Evolutionary conservation across 30 jellyfish, hydroid and myxozoan species (phyloP), one percentile per base, ranked within the genome.

Genomic region (Aurelia coerulea): DNA sequence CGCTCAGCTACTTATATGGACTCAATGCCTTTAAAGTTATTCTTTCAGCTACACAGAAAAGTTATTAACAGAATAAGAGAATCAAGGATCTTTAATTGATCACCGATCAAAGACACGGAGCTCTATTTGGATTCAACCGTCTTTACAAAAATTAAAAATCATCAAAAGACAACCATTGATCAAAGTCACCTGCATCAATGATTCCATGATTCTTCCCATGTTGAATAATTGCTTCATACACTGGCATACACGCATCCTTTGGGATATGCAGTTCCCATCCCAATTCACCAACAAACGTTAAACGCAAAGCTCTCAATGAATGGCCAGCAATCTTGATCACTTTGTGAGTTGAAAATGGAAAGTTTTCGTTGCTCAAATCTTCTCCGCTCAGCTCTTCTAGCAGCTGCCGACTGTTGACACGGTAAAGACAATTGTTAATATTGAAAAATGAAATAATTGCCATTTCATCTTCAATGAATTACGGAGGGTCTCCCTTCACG

Each of bases 231-330:
- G 94, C 97, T 7, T 73, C 59, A 50, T 95, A 95, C 18, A 95
- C 99, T 12, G 97, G 92, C 35, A 90, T 93, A 74, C 99, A 95
- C 12, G 97, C 65, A 29, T 95, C 97, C 53, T 82, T 83, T 17
- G 99, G 99, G 1, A 95, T 89, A 72, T 95, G 99, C 90, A 95
- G 68, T 69, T 95, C 99, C 99, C 99, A 95, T 54, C 99, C 99
- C 68, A 95, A 75, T 78, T 95, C 99, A 49, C 99, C 99, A 58
- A 95, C 99, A 75, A 95, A 95, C 35, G 99, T 95, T 18, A 95
- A 73, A 10, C 99, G 85, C 56, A 95, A 85, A 13, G 99, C 99
- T 60, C 97, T 80, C 34, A 95, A 56, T 71, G 86, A 72, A 50
- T 95, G 99, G 51, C 99, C 99, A 59, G 92, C 99, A 65, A 95